Conservation (phyloP, 2,113 vertebrate species). For the Psephotus haematonotus region DNA sequence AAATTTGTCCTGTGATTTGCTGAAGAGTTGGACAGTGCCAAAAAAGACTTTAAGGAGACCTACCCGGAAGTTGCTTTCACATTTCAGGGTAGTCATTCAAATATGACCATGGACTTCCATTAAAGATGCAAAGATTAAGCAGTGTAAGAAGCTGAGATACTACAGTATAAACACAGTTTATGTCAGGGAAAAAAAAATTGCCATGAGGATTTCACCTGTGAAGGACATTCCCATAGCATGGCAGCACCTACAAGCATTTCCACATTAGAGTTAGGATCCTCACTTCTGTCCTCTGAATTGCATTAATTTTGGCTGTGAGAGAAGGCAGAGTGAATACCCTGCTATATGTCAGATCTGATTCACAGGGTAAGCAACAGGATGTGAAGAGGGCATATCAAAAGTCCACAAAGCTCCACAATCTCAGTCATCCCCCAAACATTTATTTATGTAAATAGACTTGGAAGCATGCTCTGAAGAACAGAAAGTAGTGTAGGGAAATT, state of each 20-base stretch:
- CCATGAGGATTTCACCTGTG: neutral
- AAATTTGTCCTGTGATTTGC: neutral
- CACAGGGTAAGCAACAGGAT: neutral
- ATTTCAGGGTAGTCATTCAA: neutral
- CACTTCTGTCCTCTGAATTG: neutral
- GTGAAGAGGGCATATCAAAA: neutral
- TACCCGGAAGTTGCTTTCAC: neutral
- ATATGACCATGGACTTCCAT: neutral
- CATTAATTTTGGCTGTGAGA: neutral
- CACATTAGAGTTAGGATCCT: neutral
- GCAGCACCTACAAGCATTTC: neutral
- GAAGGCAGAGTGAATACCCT: neutral
- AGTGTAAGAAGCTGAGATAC: neutral
- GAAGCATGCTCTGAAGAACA: conserved; percentile 4
- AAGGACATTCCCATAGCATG: neutral
- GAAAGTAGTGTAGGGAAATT: neutral
- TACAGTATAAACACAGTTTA: neutral
- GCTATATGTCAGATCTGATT: neutral
- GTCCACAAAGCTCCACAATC: neutral
- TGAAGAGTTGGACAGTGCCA: neutral
- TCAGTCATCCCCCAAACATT: neutral
- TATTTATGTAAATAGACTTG: conserved; percentile 14
- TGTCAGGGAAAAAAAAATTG: neutral
- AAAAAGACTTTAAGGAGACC: neutral
- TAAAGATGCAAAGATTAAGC: neutral